Evolutionary conservation across 2,113 vertebrate genomes (phyloP), one percentile per base, ranked within the genome.

Genomic region (Halichoeres trimaculatus): DNA sequence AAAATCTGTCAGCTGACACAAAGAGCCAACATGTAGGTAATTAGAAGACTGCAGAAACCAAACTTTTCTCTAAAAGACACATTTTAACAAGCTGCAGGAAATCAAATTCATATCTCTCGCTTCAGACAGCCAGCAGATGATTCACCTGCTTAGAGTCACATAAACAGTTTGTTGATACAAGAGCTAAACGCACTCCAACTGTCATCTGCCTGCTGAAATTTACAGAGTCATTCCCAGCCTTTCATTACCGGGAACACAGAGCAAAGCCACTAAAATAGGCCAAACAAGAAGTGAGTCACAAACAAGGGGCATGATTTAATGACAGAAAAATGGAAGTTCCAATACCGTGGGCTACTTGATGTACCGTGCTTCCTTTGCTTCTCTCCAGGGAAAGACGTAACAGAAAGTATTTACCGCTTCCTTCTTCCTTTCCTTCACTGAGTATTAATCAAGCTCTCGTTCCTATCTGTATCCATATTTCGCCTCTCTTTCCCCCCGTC

Each of bases 141-240:
- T 34, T 70, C 47, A 64, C 30, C 38, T 14, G 55, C 60, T 2
- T 38, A 57, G 48, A 17, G 68, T 66, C 38, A 70, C 53, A 74
- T 74, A 71, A 84, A 88, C 81, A 77, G 45, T 80, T 84, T 84
- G 65, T 77, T 77, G 64, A 64, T 74, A 61, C 69, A 75, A 74
- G 62, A 24, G 11, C 43, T 2, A 5, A 61, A 74, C 76, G 47
- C n/a, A 1, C 64, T 55, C 36, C 54, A 62, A 35, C 58, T 24
- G 64, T 76, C 69, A 40, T 76, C 35, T 47, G 61, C 48, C 36
- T 48, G 54, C 57, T 72, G 53, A 8, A 74, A 75, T 69, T 78
- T 23, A 63, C 53, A 64, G 67, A 72, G 40, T 61, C 1, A 55
- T 69, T 66, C 50, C 53, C 36, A 70, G 56, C 48, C 23, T 73